Percentiles rank a stretch among this genome's conserved stretches.
Conservation (phyloP, 1,140 invertebrate species). For the Solen grandis region DNA sequence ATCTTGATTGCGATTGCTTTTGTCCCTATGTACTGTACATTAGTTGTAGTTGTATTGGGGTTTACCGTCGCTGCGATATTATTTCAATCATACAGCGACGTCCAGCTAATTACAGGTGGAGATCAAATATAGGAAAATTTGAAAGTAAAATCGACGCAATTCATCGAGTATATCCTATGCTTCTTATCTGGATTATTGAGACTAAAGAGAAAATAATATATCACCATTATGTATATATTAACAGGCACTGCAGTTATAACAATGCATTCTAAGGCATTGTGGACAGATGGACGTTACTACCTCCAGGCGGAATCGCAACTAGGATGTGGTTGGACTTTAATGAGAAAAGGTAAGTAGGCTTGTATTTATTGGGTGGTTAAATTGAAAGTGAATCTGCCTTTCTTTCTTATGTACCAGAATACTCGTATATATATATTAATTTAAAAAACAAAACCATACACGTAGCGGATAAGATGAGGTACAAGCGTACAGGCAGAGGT, state of each 20-base stretch:
- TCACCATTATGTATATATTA: neutral
- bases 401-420: too few relatives aligned
- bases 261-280: conserved; percentile 88
- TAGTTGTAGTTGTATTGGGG: too few relatives aligned
- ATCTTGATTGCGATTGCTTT: neutral
- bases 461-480: too few relatives aligned
- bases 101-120: too few relatives aligned
- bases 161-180: neutral
- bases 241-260: conserved; percentile 91
- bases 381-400: too few relatives aligned
- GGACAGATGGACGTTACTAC: conserved; percentile 98
- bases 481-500: too few relatives aligned
- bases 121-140: neutral
- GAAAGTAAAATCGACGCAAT: neutral
- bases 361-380: too few relatives aligned
- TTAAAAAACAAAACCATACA: too few relatives aligned
- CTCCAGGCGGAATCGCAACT: conserved; percentile 85
- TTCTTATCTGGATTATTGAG: neutral
- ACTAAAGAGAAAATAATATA: neutral
- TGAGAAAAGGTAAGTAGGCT: conserved; percentile 24
- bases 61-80: too few relatives aligned
- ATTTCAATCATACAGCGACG: too few relatives aligned
- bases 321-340: conserved; percentile 65
- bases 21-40: too few relatives aligned
- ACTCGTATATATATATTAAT: too few relatives aligned